phyloP scores from a whole-genome alignment of 2,797 vertebrate genomes.

The Gallirallus australis region DNA sequence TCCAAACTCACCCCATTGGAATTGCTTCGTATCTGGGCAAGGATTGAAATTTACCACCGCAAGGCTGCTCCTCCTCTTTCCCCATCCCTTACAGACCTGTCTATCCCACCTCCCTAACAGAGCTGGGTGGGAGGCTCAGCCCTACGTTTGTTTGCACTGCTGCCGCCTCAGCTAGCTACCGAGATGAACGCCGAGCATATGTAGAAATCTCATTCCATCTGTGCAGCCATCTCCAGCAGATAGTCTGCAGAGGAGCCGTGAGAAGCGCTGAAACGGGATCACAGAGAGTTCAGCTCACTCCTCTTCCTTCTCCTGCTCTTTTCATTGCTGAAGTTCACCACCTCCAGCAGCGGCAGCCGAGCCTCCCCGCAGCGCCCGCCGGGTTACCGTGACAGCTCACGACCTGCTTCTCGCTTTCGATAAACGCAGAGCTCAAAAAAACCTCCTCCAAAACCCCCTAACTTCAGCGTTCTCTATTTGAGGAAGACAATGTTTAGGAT shows the following conservation, averaged over 20 bases:
- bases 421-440: neutral
- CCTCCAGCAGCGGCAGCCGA: neutral
- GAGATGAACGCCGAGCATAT: slow-evolving; percentile 34
- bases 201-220: slow-evolving; percentile 43
- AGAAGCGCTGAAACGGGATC: neutral
- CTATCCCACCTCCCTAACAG: neutral
- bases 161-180: neutral
- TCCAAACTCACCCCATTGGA: neutral
- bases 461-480: neutral
- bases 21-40: neutral
- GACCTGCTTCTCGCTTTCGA: neutral
- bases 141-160: neutral
- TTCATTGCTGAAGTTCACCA: neutral
- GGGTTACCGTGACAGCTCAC: neutral
- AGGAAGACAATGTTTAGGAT: neutral
- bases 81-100: accelerated
- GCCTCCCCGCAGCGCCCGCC: accelerated
- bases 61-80: neutral
- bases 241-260: neutral
- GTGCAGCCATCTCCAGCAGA: slow-evolving; percentile 21
- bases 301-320: neutral
- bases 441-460: neutral
- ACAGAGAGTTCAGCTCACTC: neutral
- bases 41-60: neutral
- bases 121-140: neutral